phyloP scores from a whole-genome alignment of 2,888 invertebrate species.

The Tyria jacobaeae region DNA sequence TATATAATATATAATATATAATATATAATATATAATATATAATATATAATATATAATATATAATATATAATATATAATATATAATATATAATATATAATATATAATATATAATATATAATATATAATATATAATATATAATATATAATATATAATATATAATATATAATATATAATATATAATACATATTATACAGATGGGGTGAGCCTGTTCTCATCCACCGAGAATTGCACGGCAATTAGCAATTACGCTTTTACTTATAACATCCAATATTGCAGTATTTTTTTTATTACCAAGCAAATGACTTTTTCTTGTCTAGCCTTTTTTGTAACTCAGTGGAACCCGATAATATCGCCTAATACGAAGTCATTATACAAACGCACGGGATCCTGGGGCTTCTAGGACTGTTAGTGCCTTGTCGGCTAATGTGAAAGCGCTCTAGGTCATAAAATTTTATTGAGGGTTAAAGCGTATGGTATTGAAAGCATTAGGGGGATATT shows the following conservation, averaged over 20 bases:
- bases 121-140: too few species aligned
- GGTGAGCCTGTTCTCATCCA: too few species aligned
- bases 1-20: too few species aligned
- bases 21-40: too few species aligned
- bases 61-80: too few species aligned
- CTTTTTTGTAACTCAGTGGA: background rate
- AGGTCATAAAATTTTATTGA: conserved; percentile 23
- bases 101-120: too few species aligned
- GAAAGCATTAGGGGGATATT: conserved; percentile 12
- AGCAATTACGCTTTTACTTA: background rate
- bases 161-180: too few species aligned
- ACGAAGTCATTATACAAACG: conserved; percentile 27
- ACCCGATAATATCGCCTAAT: conserved; percentile 12
- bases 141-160: too few species aligned
- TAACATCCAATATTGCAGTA: background rate
- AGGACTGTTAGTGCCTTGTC: conserved; percentile 17
- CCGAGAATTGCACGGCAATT: too few species aligned
- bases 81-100: too few species aligned
- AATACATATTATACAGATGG: too few species aligned
- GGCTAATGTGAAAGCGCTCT: conserved; percentile 18
- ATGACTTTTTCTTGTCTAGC: background rate
- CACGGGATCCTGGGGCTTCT: conserved; percentile 16
- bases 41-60: too few species aligned
- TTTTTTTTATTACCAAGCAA: background rate
- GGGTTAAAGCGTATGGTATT: conserved; percentile 15